phyloP scores from a whole-genome alignment of 1,140 invertebrate genomes.

The Mercenaria mercenaria region DNA sequence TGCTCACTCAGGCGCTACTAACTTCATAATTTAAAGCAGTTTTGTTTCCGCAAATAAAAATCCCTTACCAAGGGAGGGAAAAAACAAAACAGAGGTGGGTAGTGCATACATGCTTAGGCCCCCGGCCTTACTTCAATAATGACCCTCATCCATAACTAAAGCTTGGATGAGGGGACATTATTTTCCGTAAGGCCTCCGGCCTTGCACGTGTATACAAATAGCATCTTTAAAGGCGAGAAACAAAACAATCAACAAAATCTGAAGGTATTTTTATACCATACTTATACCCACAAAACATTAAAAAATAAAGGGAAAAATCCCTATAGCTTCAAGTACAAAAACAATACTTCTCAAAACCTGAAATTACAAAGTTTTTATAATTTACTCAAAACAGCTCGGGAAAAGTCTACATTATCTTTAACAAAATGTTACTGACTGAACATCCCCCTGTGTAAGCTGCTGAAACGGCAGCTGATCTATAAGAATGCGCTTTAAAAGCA shows the following conservation, averaged over 20 bases:
- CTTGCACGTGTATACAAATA: not conserved
- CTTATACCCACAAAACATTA: too few species aligned
- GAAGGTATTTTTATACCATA: not conserved
- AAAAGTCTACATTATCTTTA: too few species aligned
- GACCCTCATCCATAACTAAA: conserved; percentile 43
- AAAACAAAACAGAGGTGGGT: not conserved
- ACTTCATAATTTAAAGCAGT: not conserved
- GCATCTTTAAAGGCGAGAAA: conserved; percentile 33
- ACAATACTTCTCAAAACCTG: not conserved
- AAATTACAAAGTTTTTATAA: not conserved
- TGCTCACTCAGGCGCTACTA: not conserved
- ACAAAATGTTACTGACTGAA: conserved; percentile 29
- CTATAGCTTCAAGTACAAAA: not conserved
- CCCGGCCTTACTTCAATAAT: conserved; percentile 27
- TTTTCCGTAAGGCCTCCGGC: conserved; percentile 7
- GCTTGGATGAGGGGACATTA: conserved; percentile 50
- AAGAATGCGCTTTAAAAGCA: conserved; percentile 29
- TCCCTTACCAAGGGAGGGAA: not conserved
- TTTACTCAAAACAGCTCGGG: conserved; percentile 5
- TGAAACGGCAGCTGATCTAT: not conserved
- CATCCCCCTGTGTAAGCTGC: not conserved
- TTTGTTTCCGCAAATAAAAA: not conserved
- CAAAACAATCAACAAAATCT: not conserved
- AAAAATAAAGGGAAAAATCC: not conserved
- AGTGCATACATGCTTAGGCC: conserved; percentile 41